A percentile compares a stretch with the other conserved stretches of the same genome.
These are phyloP conservation scores for Ferrisia virgata DNA, from an alignment of 2,888 invertebrate species.

Conservation along the genomic window DNA sequence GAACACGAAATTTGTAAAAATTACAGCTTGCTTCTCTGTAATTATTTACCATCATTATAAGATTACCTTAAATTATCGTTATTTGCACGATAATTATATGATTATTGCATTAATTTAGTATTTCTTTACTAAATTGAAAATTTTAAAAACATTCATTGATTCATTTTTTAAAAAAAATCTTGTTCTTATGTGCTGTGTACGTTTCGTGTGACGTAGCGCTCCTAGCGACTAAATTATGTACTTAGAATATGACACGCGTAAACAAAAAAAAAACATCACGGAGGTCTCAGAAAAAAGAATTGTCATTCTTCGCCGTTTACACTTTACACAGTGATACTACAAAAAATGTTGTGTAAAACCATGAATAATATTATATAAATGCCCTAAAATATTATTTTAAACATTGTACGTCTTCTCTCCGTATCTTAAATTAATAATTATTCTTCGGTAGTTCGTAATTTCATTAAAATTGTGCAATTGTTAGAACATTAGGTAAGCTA, in stretches of 20 bases:
- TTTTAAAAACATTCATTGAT: no score
- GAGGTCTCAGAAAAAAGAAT: neutral
- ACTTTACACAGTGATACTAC: constrained; percentile 21
- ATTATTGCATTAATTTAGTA: no score
- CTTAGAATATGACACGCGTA: neutral
- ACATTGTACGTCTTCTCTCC: neutral
- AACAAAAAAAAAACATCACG: neutral
- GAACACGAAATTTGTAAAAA: no score
- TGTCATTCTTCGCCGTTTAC: constrained; percentile 7
- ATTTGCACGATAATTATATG: no score
- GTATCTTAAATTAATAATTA: neutral
- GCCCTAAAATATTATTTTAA: neutral
- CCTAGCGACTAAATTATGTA: neutral
- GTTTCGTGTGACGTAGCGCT: neutral
- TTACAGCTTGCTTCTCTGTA: no score
- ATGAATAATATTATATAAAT: neutral
- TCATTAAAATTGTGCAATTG: neutral
- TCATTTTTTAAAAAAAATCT: no score
- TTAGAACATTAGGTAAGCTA: neutral
- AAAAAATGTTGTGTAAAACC: neutral
- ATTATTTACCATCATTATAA: no score
- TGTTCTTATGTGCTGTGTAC: no score
- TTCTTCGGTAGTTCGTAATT: neutral
- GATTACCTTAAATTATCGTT: no score
- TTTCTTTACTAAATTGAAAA: no score